Evolutionary conservation across 1,140 invertebrate genomes (phyloP), one percentile per base, ranked within the genome.

Genomic region (Ctenoplectra terminalis): DNA sequence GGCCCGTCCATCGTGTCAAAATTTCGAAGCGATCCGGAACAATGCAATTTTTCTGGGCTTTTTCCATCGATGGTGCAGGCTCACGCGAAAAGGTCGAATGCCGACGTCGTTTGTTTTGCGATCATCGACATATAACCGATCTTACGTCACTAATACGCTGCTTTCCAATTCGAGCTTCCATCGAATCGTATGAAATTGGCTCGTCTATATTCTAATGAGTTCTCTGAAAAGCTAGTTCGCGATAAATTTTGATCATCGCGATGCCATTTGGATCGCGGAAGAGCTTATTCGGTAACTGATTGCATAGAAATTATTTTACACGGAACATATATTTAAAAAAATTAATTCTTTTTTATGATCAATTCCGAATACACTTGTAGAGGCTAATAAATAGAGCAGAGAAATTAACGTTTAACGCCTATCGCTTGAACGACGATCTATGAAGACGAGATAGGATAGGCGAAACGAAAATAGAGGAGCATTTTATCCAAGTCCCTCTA

Each of bases 1-100:
- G 7, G 2, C 1, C 5, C 52, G 50, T 43, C 52, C 40, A 2
- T 54, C 48, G 50, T 6, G 7, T 69, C 6, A 48, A 34, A 77
- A 67, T 31, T 46, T 56, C 74, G 13, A 26, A 76, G 37, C 34
- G 48, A 67, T 54, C 48, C 34, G 20, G 17, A 31, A 31, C n/a
- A 50, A 43, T 52, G 46, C n/a, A 67, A 77, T 77, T 56, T 69
- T 56, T 69, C 48, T n/a, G 11, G 1, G 11, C n/a, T 43, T 46
- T 37, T 20, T 20, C 50, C 23, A 17, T 15, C n/a, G 15, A n/a
- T 26, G 11, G 3, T 37, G 34, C 61, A 37, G 20, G 9, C 7
- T 23, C 15, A 9, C 23, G 48, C 1, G 37, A 13, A 75, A 54
- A 26, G 6, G 46, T 54, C n/a, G 9, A 66, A 64, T n/a, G 48